A percentile compares a stretch with the other conserved stretches of the same genome.
Conservation (phyloP, 1,140 invertebrate species). For the Vanessa tameamea region DNA sequence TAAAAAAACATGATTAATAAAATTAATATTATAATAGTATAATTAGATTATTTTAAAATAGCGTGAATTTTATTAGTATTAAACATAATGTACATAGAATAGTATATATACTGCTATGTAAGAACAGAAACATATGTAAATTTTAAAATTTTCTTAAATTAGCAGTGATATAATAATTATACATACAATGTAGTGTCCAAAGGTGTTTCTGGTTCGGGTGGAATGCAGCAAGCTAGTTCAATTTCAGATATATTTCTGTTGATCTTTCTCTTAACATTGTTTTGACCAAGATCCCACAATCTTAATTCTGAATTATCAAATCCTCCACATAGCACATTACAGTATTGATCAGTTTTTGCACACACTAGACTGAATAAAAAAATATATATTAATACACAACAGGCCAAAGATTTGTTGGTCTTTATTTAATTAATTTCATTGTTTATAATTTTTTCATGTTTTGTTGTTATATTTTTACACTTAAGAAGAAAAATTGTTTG, state of each 20-base stretch:
- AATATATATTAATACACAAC: neutral
- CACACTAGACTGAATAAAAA: constrained; percentile 79
- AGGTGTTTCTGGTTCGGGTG: constrained; percentile 53
- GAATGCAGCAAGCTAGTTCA: constrained; percentile 69
- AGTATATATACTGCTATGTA: no score
- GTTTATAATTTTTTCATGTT: no score
- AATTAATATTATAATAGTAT: neutral
- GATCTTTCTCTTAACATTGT: constrained; percentile 74
- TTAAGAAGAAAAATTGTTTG: no score
- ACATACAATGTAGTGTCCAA: constrained; percentile 69
- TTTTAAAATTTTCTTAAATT: no score
- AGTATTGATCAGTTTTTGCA: constrained; percentile 81
- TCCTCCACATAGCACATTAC: constrained; percentile 82
- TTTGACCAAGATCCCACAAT: constrained; percentile 83
- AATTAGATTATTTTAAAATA: no score
- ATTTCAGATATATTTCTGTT: constrained; percentile 77
- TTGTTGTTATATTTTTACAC: no score
- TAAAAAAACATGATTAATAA: no score
- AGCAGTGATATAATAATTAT: neutral
- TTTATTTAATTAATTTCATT: no score
- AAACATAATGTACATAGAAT: no score
- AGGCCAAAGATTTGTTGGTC: no score
- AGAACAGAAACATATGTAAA: no score
- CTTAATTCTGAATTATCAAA: constrained; percentile 83
- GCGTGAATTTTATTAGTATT: no score